A percentile compares a stretch with the other conserved stretches of the same genome.
Conservation (phyloP, 2,113 vertebrate species). For the Emydocephalus ijimae region DNA sequence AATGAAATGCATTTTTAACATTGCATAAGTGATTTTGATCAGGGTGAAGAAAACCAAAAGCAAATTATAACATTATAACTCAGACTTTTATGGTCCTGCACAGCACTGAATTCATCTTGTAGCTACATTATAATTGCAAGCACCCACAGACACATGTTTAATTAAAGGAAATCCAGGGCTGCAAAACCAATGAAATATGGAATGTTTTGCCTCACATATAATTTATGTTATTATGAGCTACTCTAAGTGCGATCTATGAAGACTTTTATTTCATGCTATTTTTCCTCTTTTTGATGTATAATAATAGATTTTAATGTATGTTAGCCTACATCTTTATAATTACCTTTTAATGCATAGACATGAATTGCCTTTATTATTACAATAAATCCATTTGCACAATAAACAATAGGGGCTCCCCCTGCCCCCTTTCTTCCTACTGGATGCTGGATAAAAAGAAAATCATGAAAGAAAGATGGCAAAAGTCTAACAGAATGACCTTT, state of each 20-base stretch:
- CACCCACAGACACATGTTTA: not conserved
- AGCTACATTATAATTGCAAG: not conserved
- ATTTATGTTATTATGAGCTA: not conserved
- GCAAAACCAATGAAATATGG: not conserved
- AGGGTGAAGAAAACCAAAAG: not conserved
- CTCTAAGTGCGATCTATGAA: not conserved
- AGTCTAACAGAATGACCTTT: not conserved
- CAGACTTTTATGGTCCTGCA: not conserved
- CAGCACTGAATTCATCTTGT: not conserved
- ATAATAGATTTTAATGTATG: not conserved
- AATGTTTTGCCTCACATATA: not conserved
- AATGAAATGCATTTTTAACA: not conserved
- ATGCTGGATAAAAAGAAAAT: not conserved
- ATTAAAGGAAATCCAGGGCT: not conserved
- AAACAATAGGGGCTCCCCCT: not conserved
- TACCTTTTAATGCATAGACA: not conserved
- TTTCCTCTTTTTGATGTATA: not conserved
- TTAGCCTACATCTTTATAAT: not conserved
- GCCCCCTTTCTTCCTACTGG: not conserved
- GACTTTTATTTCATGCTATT: not conserved
- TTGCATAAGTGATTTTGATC: not conserved
- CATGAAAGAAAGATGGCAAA: not conserved
- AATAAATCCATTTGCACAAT: not conserved
- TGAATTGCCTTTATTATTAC: not conserved
- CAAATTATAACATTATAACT: not conserved